A percentile compares a stretch with the other conserved stretches of the same genome.
Evolutionary conservation across 2,888 invertebrate species (phyloP).

Genomic region (Drosophila barbarae): DNA sequence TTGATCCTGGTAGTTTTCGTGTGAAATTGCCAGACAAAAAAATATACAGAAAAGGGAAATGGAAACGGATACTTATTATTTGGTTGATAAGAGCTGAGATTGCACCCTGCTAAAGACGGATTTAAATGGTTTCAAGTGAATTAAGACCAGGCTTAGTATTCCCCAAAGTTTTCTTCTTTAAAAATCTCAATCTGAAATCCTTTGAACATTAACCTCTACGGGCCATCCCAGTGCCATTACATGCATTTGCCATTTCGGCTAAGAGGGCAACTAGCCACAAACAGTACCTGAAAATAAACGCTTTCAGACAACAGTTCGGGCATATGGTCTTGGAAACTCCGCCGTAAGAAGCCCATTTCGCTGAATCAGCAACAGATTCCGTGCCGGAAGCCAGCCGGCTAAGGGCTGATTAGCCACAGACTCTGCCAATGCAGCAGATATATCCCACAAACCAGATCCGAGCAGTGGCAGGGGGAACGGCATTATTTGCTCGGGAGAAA

Average conservation of each 20-base stretch:
- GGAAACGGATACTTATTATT: constrained; percentile 40
- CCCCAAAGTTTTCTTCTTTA: background rate
- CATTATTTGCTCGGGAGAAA: constrained; percentile 40
- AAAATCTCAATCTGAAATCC: background rate
- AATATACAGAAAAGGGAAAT: background rate
- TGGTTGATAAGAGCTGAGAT: constrained; percentile 25
- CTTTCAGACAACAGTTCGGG: constrained; percentile 2
- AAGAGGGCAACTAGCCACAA: background rate
- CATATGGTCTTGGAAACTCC: constrained; percentile 11
- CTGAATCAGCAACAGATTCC: constrained; percentile 12
- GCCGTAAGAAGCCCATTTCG: constrained; percentile 7
- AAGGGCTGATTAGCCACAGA: constrained; percentile 30
- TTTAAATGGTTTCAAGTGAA: constrained; percentile 4
- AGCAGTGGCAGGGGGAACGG: background rate
- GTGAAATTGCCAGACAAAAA: constrained; percentile 30
- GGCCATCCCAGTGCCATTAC: constrained; percentile 2
- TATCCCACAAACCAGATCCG: background rate
- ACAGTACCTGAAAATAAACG: constrained; percentile 1
- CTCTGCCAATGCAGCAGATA: constrained; percentile 23
- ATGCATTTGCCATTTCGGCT: constrained; percentile 10
- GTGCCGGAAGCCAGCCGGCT: background rate
- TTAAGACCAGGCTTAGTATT: background rate
- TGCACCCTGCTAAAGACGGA: background rate
- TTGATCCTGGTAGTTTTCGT: constrained; percentile 60
- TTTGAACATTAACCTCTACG: background rate